phyloP scores from a whole-genome alignment of 1,140 invertebrate species.

The Micrasema longulum region DNA sequence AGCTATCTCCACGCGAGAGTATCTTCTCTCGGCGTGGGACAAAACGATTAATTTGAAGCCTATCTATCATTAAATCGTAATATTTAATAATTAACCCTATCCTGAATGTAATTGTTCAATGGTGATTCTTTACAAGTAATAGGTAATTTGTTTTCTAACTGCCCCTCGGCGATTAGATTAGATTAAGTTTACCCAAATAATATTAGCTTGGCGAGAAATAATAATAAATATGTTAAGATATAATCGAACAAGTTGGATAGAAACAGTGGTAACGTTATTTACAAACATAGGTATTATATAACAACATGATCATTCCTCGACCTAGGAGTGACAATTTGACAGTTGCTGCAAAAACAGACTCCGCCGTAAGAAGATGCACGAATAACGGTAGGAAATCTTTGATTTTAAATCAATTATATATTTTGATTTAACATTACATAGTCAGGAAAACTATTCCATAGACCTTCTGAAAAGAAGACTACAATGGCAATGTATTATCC shows the following conservation, averaged over 20 bases:
- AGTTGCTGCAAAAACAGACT: too few relatives aligned
- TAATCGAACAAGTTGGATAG: slow-evolving; percentile 10
- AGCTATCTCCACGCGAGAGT: too few relatives aligned
- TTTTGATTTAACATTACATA: too few relatives aligned
- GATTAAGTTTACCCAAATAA: slow-evolving; percentile 5
- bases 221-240: slow-evolving; percentile 34
- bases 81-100: slow-evolving; percentile 38
- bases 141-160: slow-evolving; percentile 1
- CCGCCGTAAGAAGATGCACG: too few relatives aligned
- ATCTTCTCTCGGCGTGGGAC: too few relatives aligned
- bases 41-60: slow-evolving; percentile 52
- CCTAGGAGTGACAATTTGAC: not conserved
- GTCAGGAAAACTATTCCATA: too few relatives aligned
- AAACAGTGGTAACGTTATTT: not conserved
- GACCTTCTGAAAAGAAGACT: too few relatives aligned
- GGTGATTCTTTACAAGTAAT: slow-evolving; percentile 18
- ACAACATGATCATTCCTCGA: too few relatives aligned
- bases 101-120: slow-evolving; percentile 19
- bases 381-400: too few relatives aligned
- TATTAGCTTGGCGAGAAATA: not conserved
- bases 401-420: too few relatives aligned
- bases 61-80: slow-evolving; percentile 52
- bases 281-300: too few relatives aligned
- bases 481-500: too few relatives aligned
- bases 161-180: slow-evolving; percentile 18